Evolutionary conservation across 2,113 vertebrate species (phyloP).

Genomic region (Aspidoscelis tigris): DNA sequence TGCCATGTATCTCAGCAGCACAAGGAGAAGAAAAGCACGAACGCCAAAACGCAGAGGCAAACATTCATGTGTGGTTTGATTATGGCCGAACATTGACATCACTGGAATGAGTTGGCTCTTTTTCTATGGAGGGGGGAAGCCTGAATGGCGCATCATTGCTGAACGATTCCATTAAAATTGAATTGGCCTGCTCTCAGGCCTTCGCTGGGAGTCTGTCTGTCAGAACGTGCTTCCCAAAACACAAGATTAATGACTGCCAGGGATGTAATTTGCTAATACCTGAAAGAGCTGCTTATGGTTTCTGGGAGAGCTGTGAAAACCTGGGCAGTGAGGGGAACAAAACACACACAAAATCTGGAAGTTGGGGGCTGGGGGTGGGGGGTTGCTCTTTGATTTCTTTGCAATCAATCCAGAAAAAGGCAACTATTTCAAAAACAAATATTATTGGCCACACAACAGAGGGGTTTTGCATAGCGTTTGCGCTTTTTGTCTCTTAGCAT

Average conservation of each 20-base stretch:
- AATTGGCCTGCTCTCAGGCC: background rate
- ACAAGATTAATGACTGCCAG: background rate
- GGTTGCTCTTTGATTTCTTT: slow-evolving; percentile 42
- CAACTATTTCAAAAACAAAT: background rate
- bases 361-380: background rate
- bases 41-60: background rate
- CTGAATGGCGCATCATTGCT: background rate
- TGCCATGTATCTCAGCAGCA: too few relatives aligned
- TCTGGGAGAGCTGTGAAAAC: slow-evolving; percentile 33
- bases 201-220: background rate
- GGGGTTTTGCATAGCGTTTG: background rate
- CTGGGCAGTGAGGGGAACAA: background rate
- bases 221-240: slow-evolving; percentile 21
- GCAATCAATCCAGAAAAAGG: slow-evolving; percentile 35
- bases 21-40: background rate
- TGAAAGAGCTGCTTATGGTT: slow-evolving; percentile 37
- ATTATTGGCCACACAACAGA: slow-evolving; percentile 21
- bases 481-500: accelerated
- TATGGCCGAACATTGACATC: accelerated
- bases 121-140: slow-evolving; percentile 3
- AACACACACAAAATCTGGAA: slow-evolving; percentile 17
- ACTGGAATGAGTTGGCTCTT: accelerated
- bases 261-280: slow-evolving; percentile 27
- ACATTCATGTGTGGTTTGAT: background rate
- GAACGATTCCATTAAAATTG: background rate